Conservation (phyloP, 2,113 vertebrate genomes). For the Antechinus stuartii region DNA sequence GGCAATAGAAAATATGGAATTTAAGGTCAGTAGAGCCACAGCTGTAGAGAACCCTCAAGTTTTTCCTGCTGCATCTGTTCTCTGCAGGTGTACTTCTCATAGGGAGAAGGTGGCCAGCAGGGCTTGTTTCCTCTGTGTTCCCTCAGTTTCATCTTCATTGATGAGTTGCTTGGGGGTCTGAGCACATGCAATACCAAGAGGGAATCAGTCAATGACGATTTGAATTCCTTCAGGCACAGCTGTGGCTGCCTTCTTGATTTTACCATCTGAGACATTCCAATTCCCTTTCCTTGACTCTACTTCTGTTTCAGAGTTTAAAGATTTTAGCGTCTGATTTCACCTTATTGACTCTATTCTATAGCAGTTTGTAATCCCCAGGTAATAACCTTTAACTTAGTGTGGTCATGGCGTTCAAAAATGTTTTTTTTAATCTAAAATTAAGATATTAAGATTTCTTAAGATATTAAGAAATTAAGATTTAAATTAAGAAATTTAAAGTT, state of each 20-base stretch:
- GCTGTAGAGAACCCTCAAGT: not conserved
- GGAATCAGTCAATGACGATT: not conserved
- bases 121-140: not conserved
- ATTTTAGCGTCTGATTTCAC: not conserved
- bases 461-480: too few relatives aligned
- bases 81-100: not conserved
- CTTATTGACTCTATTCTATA: not conserved
- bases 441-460: not conserved
- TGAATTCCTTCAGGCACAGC: conserved; percentile 5
- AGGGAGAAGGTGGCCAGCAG: not conserved
- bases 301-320: not conserved
- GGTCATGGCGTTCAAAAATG: not conserved
- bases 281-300: not conserved
- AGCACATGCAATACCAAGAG: not conserved
- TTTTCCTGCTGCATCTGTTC: not conserved
- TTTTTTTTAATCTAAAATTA: not conserved
- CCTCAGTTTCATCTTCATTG: not conserved
- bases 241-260: not conserved
- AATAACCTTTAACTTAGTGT: not conserved
- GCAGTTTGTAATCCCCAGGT: not conserved
- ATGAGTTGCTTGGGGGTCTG: conserved; percentile 1
- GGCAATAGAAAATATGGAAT: not conserved
- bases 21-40: not conserved
- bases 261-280: not conserved
- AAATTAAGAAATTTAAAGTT: not conserved